Conservation (phyloP, 1,140 invertebrate genomes). For the Tetranychus cinnabarinus region DNA sequence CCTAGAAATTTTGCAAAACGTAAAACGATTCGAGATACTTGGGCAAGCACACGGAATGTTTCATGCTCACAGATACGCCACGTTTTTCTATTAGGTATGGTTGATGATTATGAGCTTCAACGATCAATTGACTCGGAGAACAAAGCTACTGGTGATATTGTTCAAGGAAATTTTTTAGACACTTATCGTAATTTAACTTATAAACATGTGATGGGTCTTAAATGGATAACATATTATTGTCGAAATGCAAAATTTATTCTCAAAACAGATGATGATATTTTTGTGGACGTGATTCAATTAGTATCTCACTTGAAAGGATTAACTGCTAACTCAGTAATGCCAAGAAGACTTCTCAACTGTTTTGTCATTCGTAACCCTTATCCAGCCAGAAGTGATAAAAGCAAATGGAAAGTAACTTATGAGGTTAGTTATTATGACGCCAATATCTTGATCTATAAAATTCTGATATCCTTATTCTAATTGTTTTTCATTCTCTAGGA, state of each 20-base stretch:
- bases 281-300: conserved; percentile 42
- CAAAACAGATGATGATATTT: conserved; percentile 69
- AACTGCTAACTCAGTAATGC: conserved; percentile 3
- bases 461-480: conserved; percentile 15
- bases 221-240: conserved; percentile 41
- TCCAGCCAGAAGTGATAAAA: conserved; percentile 15
- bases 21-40: conserved; percentile 19
- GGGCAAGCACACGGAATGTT: conserved; percentile 15
- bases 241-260: conserved; percentile 44
- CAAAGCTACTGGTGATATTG: conserved; percentile 17
- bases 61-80: conserved; percentile 15
- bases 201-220: conserved; percentile 64
- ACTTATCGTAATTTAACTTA: conserved; percentile 57
- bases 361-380: conserved; percentile 11
- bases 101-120: conserved; percentile 2
- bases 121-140: conserved; percentile 14
- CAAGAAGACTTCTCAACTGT: conserved; percentile 13
- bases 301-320: conserved; percentile 30
- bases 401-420: conserved; percentile 21
- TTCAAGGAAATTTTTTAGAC: conserved; percentile 41
- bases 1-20: conserved; percentile 21
- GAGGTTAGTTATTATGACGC: conserved; percentile 1
- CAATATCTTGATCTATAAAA: not conserved
- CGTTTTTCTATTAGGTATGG: conserved; percentile 1
- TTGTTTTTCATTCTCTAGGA: conserved; percentile 13